phyloP scores from a whole-genome alignment of 2,888 invertebrate species.

The Volucella bombylans region DNA sequence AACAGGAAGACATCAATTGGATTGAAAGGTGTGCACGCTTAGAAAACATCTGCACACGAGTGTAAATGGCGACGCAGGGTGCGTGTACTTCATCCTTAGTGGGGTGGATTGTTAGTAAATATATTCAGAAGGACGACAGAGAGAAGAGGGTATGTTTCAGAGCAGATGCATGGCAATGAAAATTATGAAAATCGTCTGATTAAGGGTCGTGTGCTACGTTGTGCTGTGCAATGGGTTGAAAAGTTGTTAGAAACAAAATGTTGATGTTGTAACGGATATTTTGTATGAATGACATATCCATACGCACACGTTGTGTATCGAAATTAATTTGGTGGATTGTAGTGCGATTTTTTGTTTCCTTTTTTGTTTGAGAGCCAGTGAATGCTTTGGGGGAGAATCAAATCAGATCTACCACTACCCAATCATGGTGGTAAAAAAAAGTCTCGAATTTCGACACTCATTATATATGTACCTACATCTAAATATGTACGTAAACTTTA shows the following conservation, averaged over 20 bases:
- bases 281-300: not conserved
- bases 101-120: constrained; percentile 50
- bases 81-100: not conserved
- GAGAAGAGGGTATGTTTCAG: constrained; percentile 18
- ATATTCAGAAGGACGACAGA: constrained; percentile 17
- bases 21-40: constrained; percentile 54
- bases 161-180: constrained; percentile 38
- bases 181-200: constrained; percentile 19
- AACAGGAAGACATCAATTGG: constrained; percentile 57
- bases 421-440: too few species aligned
- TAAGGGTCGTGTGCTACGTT: not conserved
- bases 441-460: too few species aligned
- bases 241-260: not conserved
- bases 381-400: too few species aligned
- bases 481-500: too few species aligned
- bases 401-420: too few species aligned
- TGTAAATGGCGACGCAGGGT: constrained; percentile 4
- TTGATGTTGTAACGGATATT: constrained; percentile 11
- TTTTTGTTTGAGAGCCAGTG: too few species aligned
- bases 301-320: constrained; percentile 7
- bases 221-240: not conserved
- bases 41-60: constrained; percentile 54
- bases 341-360: not conserved
- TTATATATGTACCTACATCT: too few species aligned
- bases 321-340: constrained; percentile 26